Evolutionary conservation across 2,113 vertebrate genomes (phyloP).

Genomic region (Fukomys damarensis): DNA sequence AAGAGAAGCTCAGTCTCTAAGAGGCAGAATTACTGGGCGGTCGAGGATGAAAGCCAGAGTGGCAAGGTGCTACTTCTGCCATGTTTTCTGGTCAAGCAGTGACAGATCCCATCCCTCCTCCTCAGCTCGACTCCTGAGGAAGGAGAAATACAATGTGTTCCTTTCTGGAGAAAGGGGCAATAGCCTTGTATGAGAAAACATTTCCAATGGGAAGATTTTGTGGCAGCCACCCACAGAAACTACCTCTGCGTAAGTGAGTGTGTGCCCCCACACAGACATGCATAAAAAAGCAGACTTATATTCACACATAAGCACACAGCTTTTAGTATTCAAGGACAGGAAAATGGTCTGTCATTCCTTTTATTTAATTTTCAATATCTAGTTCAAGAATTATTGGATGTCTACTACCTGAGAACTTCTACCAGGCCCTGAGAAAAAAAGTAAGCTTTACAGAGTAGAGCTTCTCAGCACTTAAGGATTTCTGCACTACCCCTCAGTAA

Average conservation of each 20-base stretch:
- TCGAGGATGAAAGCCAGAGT: background rate
- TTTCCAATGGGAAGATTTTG: background rate
- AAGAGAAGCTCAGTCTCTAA: background rate
- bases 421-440: rapidly evolving
- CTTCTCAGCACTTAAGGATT: background rate
- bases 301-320: background rate
- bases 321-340: background rate
- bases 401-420: background rate
- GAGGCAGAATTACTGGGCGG: background rate
- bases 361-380: background rate
- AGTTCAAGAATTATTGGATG: background rate
- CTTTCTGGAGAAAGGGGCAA: background rate
- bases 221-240: background rate
- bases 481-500: background rate
- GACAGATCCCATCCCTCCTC: background rate
- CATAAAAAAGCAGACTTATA: background rate
- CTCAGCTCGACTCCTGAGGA: background rate
- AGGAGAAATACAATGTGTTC: background rate
- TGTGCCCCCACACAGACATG: background rate
- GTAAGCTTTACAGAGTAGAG: background rate
- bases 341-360: background rate
- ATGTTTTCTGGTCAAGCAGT: background rate
- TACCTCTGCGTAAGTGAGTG: background rate
- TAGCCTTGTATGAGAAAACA: background rate
- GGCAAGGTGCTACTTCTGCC: background rate